These are phyloP conservation scores for Echinarachnius parma DNA, from an alignment of 53 echinoderm and acorn worm genomes.

Conservation along the genomic window DNA sequence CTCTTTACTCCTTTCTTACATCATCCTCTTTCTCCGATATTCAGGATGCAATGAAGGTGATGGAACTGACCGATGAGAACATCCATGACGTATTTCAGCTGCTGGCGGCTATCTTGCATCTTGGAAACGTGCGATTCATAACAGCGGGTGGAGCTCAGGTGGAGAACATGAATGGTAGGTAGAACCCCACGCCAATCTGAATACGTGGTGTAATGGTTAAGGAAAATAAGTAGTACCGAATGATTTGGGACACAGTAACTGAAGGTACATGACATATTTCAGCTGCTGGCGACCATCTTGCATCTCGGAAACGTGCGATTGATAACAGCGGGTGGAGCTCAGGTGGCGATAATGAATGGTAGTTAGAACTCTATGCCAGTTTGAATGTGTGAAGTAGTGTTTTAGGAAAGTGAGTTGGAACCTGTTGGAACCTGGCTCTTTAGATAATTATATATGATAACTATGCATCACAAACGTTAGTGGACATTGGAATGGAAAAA, in stretches of 20 bases:
- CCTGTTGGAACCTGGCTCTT: no score
- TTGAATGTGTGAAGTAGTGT: no score
- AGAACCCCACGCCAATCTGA: no score
- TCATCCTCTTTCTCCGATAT: background rate
- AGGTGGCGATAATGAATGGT: slow-evolving; percentile 79
- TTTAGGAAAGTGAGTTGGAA: no score
- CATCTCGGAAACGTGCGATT: slow-evolving; percentile 86
- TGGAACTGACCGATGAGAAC: slow-evolving; percentile 79
- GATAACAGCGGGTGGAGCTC: slow-evolving; percentile 97
- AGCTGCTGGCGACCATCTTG: slow-evolving; percentile 82
- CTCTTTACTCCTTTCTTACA: no score
- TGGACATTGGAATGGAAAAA: no score
- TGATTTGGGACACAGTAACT: no score
- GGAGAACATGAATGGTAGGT: slow-evolving; percentile 73
- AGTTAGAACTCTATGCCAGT: no score
- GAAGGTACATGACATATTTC: slow-evolving; percentile 74
- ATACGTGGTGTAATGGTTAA: no score
- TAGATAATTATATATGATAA: no score
- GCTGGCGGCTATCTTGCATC: slow-evolving; percentile 81
- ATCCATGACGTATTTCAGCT: slow-evolving; percentile 73
- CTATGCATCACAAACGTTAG: no score
- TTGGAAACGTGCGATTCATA: slow-evolving; percentile 91
- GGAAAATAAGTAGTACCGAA: no score
- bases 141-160: slow-evolving; percentile 98
- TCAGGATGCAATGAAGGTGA: slow-evolving; percentile 76